Evolutionary conservation across 2,888 invertebrate genomes (phyloP).

Genomic region (Lasioglossum pauxillum): DNA sequence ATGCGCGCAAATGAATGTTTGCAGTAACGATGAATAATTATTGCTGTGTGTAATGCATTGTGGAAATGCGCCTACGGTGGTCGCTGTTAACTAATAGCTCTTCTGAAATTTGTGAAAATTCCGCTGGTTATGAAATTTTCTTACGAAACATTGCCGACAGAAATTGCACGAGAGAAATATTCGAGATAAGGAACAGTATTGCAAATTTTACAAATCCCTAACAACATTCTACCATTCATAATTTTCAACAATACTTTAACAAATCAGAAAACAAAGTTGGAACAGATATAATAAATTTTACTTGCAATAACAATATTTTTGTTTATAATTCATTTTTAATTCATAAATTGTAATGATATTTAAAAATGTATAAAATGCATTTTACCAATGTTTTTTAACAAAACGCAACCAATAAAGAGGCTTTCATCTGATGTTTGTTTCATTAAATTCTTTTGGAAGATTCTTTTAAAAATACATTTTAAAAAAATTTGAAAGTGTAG

Average conservation of each 20-base stretch:
- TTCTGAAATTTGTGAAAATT: slow-evolving; percentile 35
- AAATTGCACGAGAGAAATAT: background rate
- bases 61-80: slow-evolving; percentile 30
- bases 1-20: slow-evolving; percentile 52
- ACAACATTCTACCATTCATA: background rate
- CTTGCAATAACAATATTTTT: background rate
- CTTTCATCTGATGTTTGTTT: background rate
- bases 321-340: no score
- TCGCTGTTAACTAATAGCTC: slow-evolving; percentile 41
- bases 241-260: background rate
- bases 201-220: background rate
- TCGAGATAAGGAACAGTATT: background rate
- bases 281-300: background rate
- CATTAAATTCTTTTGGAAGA: background rate
- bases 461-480: background rate
- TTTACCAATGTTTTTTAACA: no score
- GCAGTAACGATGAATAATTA: slow-evolving; percentile 59
- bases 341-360: no score
- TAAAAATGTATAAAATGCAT: background rate
- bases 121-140: background rate
- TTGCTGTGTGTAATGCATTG: slow-evolving; percentile 49
- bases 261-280: background rate
- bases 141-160: no score
- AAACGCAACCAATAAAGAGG: background rate
- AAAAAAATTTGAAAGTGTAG: background rate